These are phyloP conservation scores for Accipiter virgatus DNA, from an alignment of 2,113 vertebrate species.

Conservation along the genomic window DNA sequence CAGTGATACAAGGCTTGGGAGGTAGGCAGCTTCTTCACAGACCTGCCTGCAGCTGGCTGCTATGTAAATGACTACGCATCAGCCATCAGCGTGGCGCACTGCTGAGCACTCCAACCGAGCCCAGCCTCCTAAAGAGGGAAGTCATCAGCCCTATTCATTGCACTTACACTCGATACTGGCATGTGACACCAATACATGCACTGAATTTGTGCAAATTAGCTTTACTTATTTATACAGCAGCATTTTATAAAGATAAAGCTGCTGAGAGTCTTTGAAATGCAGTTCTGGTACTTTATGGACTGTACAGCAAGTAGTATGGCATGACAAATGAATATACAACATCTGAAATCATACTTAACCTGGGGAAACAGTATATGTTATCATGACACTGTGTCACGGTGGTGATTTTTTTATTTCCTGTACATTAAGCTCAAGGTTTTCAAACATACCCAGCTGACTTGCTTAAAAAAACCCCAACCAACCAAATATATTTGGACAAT, in stretches of 20 bases:
- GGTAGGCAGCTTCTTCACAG: not conserved
- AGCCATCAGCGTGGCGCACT: rapidly evolving
- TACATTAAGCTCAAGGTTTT: not conserved
- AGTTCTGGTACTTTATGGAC: not conserved
- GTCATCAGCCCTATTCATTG: constrained; percentile 15
- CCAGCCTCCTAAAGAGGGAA: not conserved
- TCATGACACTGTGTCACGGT: not conserved
- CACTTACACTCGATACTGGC: not conserved
- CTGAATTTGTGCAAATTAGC: constrained; percentile 5
- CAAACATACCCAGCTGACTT: not conserved
- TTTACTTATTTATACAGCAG: not conserved
- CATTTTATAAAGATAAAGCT: not conserved
- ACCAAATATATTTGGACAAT: not conserved
- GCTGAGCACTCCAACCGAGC: not conserved
- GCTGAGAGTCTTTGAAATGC: not conserved
- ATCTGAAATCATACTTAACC: not conserved
- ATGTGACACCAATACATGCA: not conserved
- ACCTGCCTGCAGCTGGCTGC: not conserved
- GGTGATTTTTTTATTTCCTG: not conserved
- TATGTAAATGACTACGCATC: rapidly evolving
- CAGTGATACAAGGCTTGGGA: not conserved
- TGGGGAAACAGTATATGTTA: not conserved
- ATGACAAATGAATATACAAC: not conserved
- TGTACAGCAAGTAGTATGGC: not conserved
- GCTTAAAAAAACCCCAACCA: not conserved